These are phyloP conservation scores for Phorcus lineatus DNA, from an alignment of 2,888 invertebrate genomes.

Conservation along the genomic window DNA sequence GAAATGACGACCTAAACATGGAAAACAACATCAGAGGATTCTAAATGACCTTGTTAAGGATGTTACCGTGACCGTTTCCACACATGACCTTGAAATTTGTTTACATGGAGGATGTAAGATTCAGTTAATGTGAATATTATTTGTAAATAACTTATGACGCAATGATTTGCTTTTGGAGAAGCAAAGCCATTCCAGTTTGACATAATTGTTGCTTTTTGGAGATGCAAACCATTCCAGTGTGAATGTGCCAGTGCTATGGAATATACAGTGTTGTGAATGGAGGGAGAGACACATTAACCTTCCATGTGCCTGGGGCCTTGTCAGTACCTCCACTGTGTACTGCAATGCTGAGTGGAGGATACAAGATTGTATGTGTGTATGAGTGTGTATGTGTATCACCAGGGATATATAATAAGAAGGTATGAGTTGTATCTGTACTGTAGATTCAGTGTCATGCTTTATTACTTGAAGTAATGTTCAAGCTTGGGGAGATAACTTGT, in stretches of 20 bases:
- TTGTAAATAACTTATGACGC: background rate
- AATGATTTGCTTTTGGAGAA: background rate
- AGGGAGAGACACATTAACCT: background rate
- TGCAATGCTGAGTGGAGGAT: no score
- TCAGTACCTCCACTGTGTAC: background rate
- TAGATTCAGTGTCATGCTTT: no score
- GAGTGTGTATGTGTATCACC: no score
- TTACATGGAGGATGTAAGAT: background rate
- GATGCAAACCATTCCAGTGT: background rate
- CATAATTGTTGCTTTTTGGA: no score
- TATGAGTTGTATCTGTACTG: no score
- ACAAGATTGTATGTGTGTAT: no score
- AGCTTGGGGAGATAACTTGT: no score
- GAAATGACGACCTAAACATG: background rate
- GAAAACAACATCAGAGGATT: background rate
- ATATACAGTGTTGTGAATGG: background rate
- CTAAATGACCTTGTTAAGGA: background rate
- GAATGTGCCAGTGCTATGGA: background rate
- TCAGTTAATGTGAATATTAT: background rate
- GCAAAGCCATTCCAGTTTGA: background rate
- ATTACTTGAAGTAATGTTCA: no score
- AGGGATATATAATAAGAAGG: no score
- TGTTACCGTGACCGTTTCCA: background rate
- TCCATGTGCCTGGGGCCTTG: conserved; percentile 7
- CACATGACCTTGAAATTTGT: background rate